Evolutionary conservation across 2,888 invertebrate genomes (phyloP).

Genomic region (Calameuta pallipes): DNA sequence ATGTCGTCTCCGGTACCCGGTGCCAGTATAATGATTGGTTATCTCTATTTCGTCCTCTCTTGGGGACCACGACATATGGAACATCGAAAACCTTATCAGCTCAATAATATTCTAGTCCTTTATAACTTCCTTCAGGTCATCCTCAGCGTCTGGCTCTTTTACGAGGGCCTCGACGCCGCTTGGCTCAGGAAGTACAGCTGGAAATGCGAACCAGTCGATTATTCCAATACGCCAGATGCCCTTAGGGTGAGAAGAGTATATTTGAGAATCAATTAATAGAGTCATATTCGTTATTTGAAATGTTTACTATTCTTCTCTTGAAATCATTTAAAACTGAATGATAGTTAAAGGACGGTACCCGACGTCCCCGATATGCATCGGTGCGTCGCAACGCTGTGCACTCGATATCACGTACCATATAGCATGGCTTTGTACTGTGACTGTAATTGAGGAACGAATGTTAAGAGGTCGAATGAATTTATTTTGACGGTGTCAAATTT

Average conservation of each 20-base stretch:
- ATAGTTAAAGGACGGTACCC: background rate
- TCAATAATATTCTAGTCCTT: conserved; percentile 81
- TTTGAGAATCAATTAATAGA: background rate
- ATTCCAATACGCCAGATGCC: conserved; percentile 79
- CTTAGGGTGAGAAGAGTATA: conserved; percentile 74
- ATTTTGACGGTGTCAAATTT: background rate
- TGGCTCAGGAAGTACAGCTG: conserved; percentile 88
- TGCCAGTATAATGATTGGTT: conserved; percentile 74
- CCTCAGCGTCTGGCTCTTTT: conserved; percentile 84
- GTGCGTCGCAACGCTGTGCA: background rate
- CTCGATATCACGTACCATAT: background rate
- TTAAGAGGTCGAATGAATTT: background rate
- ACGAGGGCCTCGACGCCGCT: conserved; percentile 80
- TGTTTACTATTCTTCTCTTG: background rate
- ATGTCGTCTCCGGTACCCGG: conserved; percentile 79
- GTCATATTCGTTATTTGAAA: background rate
- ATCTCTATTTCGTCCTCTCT: conserved; percentile 78
- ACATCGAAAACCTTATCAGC: conserved; percentile 83
- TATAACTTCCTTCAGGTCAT: conserved; percentile 92
- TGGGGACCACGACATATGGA: conserved; percentile 91
- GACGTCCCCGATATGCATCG: background rate
- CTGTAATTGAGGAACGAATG: background rate
- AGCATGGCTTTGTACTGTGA: background rate
- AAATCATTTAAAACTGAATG: background rate
- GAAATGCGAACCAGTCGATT: conserved; percentile 93